Base-by-base conservation (phyloP, 2,888 invertebrate genomes). In the Netelia virgata region DNA sequence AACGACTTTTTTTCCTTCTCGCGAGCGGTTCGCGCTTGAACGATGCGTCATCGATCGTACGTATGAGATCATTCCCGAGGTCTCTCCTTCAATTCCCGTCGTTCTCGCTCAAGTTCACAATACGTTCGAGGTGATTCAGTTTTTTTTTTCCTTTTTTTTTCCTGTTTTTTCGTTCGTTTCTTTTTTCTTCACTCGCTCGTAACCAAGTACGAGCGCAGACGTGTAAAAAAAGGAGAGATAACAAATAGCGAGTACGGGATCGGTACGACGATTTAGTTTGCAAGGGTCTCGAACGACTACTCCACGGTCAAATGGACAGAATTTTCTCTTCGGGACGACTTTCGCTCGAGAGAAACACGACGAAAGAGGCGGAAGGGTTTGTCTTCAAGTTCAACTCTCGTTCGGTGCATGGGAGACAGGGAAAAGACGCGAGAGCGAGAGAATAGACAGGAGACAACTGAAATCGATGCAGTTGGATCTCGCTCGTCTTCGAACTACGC, bases 1-100 rank as follows among this genome's bases (percentile, higher is more conserved):
- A 79, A 73, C 75, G 47, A 55, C 79, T 82, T 82, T 83, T 85
- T 84, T 68, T 74, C 47, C 10, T 57, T 1, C 18, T 20, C 57
- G 3, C 16, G 28, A 61, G 55, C 50, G 28, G 5, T 63, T 73
- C 36, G 28, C 57, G 28, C 50, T 50, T n/a, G 53, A 74, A 41
- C 61, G 59, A 75, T 80, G 77, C 59, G 78, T 86, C 86, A 86
- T 84, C 81, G 83, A 84, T 81, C 36, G 61, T 84, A 57, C 72
- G 72, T 72, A 81, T 66, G 70, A 79, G 82, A 86, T 77, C 77
- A 86, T 72, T 80, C 18, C 36, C 64, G 57, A 18, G 23, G 41
- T 41, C 68, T 55, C 61, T 18, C 28, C 10, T 61, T 53, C 61
- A 14, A 57, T 18, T 18, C 23, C 64, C 78, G 70, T 85, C 68